Evolutionary conservation across 30 jellyfish, hydroid and myxozoan genomes (phyloP).

Genomic region (Cassiopea xamachana): DNA sequence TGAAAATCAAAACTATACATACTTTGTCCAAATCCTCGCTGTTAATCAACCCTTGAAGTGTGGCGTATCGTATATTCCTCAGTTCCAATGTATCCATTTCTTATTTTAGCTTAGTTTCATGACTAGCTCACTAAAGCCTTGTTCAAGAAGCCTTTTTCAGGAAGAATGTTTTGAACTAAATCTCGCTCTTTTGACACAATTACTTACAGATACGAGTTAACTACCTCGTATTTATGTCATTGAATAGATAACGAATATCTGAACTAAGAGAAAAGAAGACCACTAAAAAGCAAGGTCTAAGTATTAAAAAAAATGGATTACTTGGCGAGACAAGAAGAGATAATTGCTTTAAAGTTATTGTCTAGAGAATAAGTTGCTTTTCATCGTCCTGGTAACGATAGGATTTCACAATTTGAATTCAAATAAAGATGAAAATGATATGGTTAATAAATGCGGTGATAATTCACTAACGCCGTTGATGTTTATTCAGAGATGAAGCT

Average conservation of each 20-base stretch:
- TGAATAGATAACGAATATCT: background rate
- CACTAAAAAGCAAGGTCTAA: background rate
- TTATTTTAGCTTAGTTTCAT: too few relatives aligned
- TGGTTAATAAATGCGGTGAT: too few relatives aligned
- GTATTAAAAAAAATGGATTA: background rate
- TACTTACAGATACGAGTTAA: background rate
- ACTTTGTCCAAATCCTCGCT: background rate
- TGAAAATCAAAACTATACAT: background rate
- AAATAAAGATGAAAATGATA: too few relatives aligned
- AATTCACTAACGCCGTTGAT: too few relatives aligned
- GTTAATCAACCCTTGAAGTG: slow-evolving; percentile 3
- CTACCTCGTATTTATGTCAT: background rate
- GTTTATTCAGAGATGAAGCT: too few relatives aligned
- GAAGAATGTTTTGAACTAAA: too few relatives aligned
- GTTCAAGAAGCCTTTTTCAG: too few relatives aligned
- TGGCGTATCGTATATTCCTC: background rate
- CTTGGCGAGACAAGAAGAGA: background rate
- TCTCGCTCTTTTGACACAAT: background rate
- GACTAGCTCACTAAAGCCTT: too few relatives aligned
- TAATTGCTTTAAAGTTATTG: too few relatives aligned
- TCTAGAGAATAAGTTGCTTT: too few relatives aligned
- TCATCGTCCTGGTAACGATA: too few relatives aligned
- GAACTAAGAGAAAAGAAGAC: background rate
- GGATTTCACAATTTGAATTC: too few relatives aligned
- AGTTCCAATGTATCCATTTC: background rate